Evolutionary conservation across 2,113 vertebrate genomes (phyloP).

Genomic region (Maccullochella peelii): DNA sequence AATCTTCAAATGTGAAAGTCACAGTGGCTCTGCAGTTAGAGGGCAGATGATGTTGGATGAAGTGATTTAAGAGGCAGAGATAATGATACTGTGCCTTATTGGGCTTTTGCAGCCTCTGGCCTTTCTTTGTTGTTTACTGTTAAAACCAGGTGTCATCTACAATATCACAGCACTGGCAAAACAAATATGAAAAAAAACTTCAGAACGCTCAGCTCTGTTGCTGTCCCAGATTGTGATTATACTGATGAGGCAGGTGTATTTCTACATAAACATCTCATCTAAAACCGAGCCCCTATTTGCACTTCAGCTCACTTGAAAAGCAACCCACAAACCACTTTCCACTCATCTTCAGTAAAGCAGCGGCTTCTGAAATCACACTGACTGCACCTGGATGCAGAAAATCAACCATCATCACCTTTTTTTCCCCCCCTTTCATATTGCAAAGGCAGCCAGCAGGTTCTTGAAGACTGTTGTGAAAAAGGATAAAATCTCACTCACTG

Average conservation of each 20-base stretch:
- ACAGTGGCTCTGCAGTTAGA: conserved; percentile 6
- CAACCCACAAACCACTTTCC: conserved; percentile 35
- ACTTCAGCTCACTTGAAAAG: conserved; percentile 39
- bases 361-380: conserved; percentile 25
- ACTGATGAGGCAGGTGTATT: conserved; percentile 49
- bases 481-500: neutral
- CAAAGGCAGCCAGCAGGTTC: conserved; percentile 5
- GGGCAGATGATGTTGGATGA: conserved; percentile 7
- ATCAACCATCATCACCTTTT: conserved; percentile 29
- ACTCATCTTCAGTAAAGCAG: conserved; percentile 22
- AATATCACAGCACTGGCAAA: neutral
- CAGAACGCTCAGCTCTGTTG: neutral
- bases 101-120: neutral
- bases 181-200: neutral
- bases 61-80: conserved; percentile 45
- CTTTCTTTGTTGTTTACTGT: conserved; percentile 2
- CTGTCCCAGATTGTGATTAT: conserved; percentile 7
- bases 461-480: conserved; percentile 13
- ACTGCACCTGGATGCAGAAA: conserved; percentile 45
- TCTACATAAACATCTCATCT: conserved; percentile 25
- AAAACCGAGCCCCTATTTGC: conserved; percentile 28
- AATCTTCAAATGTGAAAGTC: conserved; percentile 41
- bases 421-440: neutral
- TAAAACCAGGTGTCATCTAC: neutral
- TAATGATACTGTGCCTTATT: conserved; percentile 26